Evolutionary conservation across 2,113 vertebrate genomes (phyloP).

Genomic region (Pampusana beccarii): DNA sequence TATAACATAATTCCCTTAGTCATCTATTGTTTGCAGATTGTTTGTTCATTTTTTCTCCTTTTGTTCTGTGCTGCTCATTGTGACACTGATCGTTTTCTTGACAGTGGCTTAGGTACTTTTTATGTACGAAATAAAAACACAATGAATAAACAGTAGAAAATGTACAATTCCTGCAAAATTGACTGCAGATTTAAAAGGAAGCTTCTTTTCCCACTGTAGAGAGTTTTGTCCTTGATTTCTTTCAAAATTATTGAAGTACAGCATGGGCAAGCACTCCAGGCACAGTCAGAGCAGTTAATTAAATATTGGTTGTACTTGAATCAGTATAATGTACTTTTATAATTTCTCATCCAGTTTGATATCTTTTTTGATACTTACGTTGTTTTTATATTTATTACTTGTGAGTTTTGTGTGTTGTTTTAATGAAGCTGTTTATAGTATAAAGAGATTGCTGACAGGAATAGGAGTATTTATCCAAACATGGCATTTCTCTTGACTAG

Average conservation of each 20-base stretch:
- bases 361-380: not conserved
- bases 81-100: not conserved
- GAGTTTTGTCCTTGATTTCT: conserved; percentile 1
- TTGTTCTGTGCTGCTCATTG: not conserved
- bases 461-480: not conserved
- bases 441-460: not conserved
- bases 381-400: not conserved
- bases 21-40: not conserved
- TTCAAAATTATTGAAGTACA: not conserved
- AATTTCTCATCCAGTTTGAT: not conserved
- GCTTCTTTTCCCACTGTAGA: not conserved
- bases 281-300: not conserved
- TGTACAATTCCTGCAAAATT: conserved; percentile 1
- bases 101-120: conserved; percentile 8
- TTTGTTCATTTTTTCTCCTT: not conserved
- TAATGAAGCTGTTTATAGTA: not conserved
- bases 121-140: not conserved
- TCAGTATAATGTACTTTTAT: not conserved
- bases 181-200: not conserved
- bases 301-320: not conserved
- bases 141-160: conserved; percentile 19
- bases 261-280: not conserved
- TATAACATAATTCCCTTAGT: conserved; percentile 2
- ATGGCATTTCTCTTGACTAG: not conserved
- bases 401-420: not conserved